Base-by-base conservation (phyloP, 2,888 invertebrate genomes). In the Dermolepida albohirtum region DNA sequence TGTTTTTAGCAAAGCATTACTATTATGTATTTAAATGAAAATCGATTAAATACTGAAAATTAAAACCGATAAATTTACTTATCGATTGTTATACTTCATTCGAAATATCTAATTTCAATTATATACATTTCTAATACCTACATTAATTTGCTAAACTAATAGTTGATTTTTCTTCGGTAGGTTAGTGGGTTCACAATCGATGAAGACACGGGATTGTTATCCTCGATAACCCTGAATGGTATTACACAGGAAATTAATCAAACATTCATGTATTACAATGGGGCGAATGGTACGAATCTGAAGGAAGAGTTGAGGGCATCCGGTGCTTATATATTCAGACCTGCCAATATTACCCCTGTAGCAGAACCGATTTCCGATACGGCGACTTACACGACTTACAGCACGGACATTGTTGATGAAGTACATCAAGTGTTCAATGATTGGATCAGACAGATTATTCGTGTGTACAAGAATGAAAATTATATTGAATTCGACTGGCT, bases 261-360 rank as follows among this genome's bases (percentile, higher is more conserved):
- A 77, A 86, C 89, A 5, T 91, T 93, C 77, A 84, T 87, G 39
- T 95, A 89, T 78, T 96, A 96, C 76, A 83, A 86, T 10, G 91
- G 89, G 0, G 87, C 86, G 39, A 80, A 80, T 1, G 93, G 0
- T 76, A 81, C 0, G 86, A 88, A 72, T 43, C 22, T 12, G 5
- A 14, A 34, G 27, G 66, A 49, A 22, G 29, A 22, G 8, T 10
- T 12, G n/a, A 85, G 94, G 68, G 89, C 95, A 0, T 96, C 97
- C 0, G 98, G 98, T 0, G 98, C 97, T 0, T 98, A 98, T 77
- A 92, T 97, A 39, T 94, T 95, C 80, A 85, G 94, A 52, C 94
- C 94, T 14, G 62, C 62, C 12, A 70, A 63, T 14, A 63, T 64
- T 14, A 66, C 62, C 5, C 71, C 71, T 34, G 49, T 64, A 22